These are phyloP conservation scores for Conus ventricosus DNA, from an alignment of 1,140 invertebrate species.

Conservation along the genomic window DNA sequence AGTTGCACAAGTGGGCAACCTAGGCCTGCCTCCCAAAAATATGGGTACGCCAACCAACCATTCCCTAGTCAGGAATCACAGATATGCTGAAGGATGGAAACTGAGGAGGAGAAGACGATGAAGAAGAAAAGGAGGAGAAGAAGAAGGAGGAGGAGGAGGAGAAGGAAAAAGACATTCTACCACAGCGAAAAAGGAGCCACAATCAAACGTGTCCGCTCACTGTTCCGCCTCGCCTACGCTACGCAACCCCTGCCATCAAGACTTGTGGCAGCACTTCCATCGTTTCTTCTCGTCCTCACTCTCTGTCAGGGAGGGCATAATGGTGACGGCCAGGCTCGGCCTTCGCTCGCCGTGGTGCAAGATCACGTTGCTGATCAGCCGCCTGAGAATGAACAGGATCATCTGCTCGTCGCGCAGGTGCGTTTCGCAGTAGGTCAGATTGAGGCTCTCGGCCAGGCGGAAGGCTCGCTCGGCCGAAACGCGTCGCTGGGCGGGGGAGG, in stretches of 20 bases:
- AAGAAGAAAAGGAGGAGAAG: too few species aligned
- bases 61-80: too few species aligned
- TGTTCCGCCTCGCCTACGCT: too few species aligned
- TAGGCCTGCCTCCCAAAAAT: too few species aligned
- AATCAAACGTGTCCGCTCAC: too few species aligned
- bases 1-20: too few species aligned
- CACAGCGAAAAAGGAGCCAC: too few species aligned
- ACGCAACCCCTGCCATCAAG: not conserved
- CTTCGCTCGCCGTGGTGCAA: not conserved
- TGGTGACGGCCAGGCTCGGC: slow-evolving; percentile 25
- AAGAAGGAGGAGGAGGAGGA: too few species aligned
- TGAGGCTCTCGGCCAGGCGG: slow-evolving; percentile 26
- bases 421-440: slow-evolving; percentile 27
- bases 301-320: slow-evolving; percentile 3
- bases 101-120: too few species aligned
- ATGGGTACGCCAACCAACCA: too few species aligned
- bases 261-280: not conserved
- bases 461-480: slow-evolving; percentile 31
- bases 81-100: too few species aligned
- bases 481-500: not conserved
- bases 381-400: slow-evolving; percentile 22
- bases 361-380: slow-evolving; percentile 25
- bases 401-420: slow-evolving; percentile 24
- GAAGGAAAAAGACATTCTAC: too few species aligned
- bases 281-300: not conserved